Conservation (phyloP, 2,888 invertebrate genomes). For the Gibbula magus region DNA sequence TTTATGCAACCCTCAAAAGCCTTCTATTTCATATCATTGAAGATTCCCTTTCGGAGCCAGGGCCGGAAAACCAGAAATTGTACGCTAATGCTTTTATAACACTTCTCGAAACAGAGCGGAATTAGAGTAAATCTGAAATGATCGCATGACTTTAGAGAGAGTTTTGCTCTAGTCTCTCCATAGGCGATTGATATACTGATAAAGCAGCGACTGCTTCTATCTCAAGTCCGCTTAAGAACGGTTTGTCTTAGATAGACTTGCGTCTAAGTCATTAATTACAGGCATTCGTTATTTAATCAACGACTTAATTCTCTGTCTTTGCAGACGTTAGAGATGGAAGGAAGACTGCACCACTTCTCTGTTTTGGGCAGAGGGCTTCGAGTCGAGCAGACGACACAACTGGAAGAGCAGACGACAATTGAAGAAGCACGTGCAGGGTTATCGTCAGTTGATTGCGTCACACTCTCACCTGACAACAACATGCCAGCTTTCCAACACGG, state of each 20-base stretch:
- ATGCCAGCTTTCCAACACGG: not conserved
- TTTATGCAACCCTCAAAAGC: slow-evolving; percentile 19
- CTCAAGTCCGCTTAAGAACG: slow-evolving; percentile 22
- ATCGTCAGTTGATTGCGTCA: slow-evolving; percentile 15
- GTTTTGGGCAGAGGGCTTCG: not conserved
- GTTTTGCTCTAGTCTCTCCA: slow-evolving; percentile 32
- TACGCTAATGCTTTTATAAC: slow-evolving; percentile 45
- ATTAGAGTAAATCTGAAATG: slow-evolving; percentile 46
- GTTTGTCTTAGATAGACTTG: slow-evolving; percentile 25
- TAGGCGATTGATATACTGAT: slow-evolving; percentile 44
- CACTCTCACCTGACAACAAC: not conserved
- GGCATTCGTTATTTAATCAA: slow-evolving; percentile 27
- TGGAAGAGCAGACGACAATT: slow-evolving; percentile 22
- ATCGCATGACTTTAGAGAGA: slow-evolving; percentile 39
- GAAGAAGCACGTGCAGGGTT: slow-evolving; percentile 7
- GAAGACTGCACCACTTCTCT: slow-evolving; percentile 18
- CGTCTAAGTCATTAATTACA: slow-evolving; percentile 24
- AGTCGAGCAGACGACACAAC: slow-evolving; percentile 8
- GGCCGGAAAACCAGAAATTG: slow-evolving; percentile 16
- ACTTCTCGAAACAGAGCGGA: slow-evolving; percentile 35
- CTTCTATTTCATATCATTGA: slow-evolving; percentile 22
- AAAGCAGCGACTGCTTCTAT: slow-evolving; percentile 19
- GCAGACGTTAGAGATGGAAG: slow-evolving; percentile 17
- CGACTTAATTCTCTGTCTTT: slow-evolving; percentile 30
- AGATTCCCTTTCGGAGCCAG: not conserved